These are phyloP conservation scores for Reinhardtius hippoglossoides DNA, from an alignment of 2,113 vertebrate species.

Conservation along the genomic window DNA sequence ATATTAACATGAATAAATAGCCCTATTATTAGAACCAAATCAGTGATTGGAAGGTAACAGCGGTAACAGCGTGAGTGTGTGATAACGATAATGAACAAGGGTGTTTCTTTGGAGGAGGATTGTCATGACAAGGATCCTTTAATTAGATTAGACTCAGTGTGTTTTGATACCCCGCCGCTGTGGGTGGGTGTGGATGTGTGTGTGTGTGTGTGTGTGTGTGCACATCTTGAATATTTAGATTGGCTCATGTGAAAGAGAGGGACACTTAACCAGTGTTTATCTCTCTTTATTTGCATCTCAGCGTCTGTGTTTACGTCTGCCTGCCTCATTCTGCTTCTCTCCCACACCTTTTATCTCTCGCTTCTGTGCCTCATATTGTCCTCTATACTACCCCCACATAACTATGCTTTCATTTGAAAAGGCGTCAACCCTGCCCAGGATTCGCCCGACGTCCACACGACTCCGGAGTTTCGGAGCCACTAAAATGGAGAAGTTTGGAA, in stretches of 20 bases:
- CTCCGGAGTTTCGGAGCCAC: no score
- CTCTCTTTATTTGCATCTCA: conserved; percentile 52
- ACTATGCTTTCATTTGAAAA: not conserved
- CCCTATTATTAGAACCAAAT: conserved; percentile 72
- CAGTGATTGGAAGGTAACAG: conserved; percentile 69
- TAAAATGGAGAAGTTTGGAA: no score
- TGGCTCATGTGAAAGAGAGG: conserved; percentile 22
- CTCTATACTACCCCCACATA: not conserved
- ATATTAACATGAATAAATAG: conserved; percentile 57
- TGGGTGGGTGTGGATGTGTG: no score
- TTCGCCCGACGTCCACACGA: no score
- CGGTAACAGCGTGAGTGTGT: conserved; percentile 62
- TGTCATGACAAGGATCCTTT: conserved; percentile 79
- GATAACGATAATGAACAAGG: conserved; percentile 76
- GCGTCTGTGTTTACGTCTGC: conserved; percentile 55
- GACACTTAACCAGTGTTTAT: conserved; percentile 36
- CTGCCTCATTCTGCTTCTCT: conserved; percentile 26
- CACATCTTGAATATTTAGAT: conserved; percentile 31
- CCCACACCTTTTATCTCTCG: conserved; percentile 13
- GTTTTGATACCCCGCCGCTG: conserved; percentile 69
- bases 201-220: not conserved
- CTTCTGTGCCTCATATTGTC: conserved; percentile 30
- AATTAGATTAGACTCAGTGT: conserved; percentile 81
- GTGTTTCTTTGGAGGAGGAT: conserved; percentile 71
- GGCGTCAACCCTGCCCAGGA: not conserved